Evolutionary conservation across 2,113 vertebrate genomes (phyloP).

Genomic region (Pelusios castaneus): DNA sequence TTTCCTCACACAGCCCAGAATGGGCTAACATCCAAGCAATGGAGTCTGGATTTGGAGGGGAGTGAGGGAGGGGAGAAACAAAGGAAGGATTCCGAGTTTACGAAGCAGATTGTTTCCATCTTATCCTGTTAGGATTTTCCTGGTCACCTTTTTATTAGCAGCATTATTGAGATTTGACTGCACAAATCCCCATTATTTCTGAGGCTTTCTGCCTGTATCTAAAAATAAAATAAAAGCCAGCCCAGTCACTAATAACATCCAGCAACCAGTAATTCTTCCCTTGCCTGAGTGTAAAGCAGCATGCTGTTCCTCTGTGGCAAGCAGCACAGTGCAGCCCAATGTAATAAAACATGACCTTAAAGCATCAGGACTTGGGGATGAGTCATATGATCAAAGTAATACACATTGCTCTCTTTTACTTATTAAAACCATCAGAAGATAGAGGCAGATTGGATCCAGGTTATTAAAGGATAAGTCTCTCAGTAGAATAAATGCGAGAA

Average conservation of each 20-base stretch:
- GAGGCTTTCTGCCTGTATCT: conserved; percentile 1
- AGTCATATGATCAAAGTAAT: background rate
- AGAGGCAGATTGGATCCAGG: background rate
- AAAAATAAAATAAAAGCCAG: conserved; percentile 17
- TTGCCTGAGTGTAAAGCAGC: conserved; percentile 22
- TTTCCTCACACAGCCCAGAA: background rate
- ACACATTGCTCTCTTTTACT: background rate
- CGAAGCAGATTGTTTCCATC: background rate
- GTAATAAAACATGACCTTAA: background rate
- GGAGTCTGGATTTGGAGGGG: background rate
- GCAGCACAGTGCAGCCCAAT: background rate
- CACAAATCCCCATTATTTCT: conserved; percentile 16
- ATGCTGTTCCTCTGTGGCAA: background rate
- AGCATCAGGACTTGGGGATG: background rate
- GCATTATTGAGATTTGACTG: background rate
- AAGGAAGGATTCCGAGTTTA: background rate
- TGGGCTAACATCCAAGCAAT: background rate
- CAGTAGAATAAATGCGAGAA: background rate
- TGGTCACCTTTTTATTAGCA: background rate
- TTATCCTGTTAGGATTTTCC: background rate
- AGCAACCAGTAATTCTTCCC: background rate
- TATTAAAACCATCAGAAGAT: background rate
- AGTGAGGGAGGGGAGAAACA: background rate
- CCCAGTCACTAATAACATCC: background rate
- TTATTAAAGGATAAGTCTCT: conserved; percentile 6